These are phyloP conservation scores for Lophotis ruficrista DNA, from an alignment of 2,113 vertebrate genomes.

Conservation along the genomic window DNA sequence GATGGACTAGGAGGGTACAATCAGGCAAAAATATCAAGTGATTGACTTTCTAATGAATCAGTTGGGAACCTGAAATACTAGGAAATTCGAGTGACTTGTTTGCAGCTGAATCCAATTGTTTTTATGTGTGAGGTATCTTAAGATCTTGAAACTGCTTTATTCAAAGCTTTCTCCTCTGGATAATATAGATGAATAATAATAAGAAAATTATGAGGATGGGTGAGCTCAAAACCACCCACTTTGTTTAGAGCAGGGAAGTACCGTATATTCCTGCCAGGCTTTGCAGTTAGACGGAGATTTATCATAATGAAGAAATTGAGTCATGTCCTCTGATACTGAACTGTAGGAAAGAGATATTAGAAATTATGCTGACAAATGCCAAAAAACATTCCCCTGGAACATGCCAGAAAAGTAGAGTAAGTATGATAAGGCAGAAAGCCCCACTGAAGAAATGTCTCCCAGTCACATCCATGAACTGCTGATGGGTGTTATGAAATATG, in stretches of 20 bases:
- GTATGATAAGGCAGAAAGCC: background rate
- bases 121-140: background rate
- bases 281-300: background rate
- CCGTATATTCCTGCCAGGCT: background rate
- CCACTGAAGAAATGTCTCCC: background rate
- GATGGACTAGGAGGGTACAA: background rate
- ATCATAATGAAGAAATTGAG: background rate
- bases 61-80: background rate
- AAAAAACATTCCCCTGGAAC: background rate
- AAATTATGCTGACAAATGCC: background rate
- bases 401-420: background rate
- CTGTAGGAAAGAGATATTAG: background rate
- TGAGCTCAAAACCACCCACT: background rate
- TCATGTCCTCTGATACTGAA: background rate
- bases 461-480: background rate
- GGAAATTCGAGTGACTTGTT: background rate
- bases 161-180: background rate
- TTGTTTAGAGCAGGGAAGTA: background rate
- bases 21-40: background rate
- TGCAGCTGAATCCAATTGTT: background rate
- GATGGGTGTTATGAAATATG: background rate
- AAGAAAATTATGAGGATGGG: background rate
- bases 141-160: background rate
- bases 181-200: background rate
- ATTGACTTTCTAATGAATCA: background rate